These are phyloP conservation scores for Erannis defoliaria DNA, from an alignment of 2,888 invertebrate species.

Conservation along the genomic window DNA sequence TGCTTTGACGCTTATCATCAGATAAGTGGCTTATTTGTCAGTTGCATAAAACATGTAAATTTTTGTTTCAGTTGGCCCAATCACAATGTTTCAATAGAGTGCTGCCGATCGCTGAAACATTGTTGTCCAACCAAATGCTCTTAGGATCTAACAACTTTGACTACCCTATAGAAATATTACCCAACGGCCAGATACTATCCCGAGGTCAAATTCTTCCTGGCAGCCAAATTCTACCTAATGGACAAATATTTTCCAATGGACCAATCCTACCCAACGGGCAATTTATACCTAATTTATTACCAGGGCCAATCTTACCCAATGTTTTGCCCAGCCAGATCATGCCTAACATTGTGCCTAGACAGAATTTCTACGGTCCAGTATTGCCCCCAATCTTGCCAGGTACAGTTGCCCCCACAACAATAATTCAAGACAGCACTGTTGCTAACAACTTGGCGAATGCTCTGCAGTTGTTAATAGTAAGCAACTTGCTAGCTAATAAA, in stretches of 20 bases:
- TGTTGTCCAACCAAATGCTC: constrained; percentile 39
- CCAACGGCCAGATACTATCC: not conserved
- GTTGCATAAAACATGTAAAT: not conserved
- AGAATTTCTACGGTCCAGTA: not conserved
- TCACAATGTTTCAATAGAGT: constrained; percentile 63
- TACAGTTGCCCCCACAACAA: constrained; percentile 46
- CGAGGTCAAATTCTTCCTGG: not conserved
- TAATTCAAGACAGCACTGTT: constrained; percentile 72
- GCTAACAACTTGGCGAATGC: constrained; percentile 75
- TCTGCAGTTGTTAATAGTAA: constrained; percentile 71
- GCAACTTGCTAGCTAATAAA: constrained; percentile 69
- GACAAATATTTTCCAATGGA: constrained; percentile 24
- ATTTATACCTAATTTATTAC: constrained; percentile 35
- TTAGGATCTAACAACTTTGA: not conserved
- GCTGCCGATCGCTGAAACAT: constrained; percentile 49
- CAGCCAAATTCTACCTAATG: constrained; percentile 29
- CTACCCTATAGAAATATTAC: not conserved
- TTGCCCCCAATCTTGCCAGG: constrained; percentile 11
- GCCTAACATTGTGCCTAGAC: constrained; percentile 13
- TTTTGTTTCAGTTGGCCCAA: constrained; percentile 57
- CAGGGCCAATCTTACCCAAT: not conserved
- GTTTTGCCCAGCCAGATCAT: not conserved
- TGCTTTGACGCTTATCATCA: too few relatives aligned
- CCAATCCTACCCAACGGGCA: constrained; percentile 41
- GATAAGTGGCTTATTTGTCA: too few relatives aligned